These are phyloP conservation scores for Athetis lepigone DNA, from an alignment of 2,888 invertebrate species.

Conservation along the genomic window DNA sequence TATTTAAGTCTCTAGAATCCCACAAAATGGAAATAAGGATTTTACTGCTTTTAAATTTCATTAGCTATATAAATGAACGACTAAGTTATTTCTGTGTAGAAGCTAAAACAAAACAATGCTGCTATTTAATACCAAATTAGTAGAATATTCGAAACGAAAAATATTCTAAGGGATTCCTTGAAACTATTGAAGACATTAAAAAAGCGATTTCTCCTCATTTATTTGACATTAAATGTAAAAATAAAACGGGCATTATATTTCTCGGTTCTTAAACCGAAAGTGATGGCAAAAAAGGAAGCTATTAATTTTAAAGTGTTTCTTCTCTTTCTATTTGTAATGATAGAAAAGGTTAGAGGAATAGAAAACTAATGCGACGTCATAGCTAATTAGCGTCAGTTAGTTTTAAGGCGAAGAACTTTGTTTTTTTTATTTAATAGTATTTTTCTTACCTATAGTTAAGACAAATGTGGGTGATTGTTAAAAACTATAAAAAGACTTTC, in stretches of 20 bases:
- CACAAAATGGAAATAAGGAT: neutral
- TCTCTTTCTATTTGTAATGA: conserved; percentile 66
- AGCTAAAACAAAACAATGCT: neutral
- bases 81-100: no score
- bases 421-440: no score
- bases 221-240: conserved; percentile 58
- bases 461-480: no score
- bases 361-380: conserved; percentile 84
- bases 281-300: conserved; percentile 75
- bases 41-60: neutral
- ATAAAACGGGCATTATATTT: conserved; percentile 51
- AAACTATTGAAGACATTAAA: conserved; percentile 56
- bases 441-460: no score
- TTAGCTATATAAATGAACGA: no score
- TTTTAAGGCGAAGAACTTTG: conserved; percentile 74
- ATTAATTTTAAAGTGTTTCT: conserved; percentile 66
- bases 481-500: no score
- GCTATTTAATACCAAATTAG: conserved; percentile 11
- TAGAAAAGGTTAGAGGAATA: conserved; percentile 67
- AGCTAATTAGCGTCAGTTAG: conserved; percentile 83
- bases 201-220: conserved; percentile 49
- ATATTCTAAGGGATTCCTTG: conserved; percentile 46
- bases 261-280: conserved; percentile 59
- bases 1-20: no score
- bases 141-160: conserved; percentile 6